Percentiles rank a stretch among this genome's conserved stretches.
These are phyloP conservation scores for Cheumatopsyche charites DNA, from an alignment of 1,140 invertebrate species.

Conservation along the genomic window DNA sequence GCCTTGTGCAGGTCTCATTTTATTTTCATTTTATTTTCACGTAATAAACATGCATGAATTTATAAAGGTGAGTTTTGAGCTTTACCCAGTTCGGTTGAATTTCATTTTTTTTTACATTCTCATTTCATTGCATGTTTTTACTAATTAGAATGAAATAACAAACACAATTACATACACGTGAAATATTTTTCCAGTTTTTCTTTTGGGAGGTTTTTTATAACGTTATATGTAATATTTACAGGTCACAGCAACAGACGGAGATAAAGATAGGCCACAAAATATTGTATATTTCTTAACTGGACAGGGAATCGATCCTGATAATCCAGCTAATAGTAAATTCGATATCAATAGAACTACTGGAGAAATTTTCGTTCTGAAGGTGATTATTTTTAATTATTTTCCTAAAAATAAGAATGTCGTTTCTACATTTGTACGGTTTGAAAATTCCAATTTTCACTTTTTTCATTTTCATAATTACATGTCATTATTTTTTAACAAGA, in stretches of 20 bases:
- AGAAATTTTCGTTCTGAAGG: constrained; percentile 92
- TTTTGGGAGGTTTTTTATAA: neutral
- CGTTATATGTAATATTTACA: constrained; percentile 55
- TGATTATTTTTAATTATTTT: constrained; percentile 52
- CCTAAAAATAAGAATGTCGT: neutral
- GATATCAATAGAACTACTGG: constrained; percentile 94
- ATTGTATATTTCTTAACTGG: constrained; percentile 97
- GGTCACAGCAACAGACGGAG: constrained; percentile 95
- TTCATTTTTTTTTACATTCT: neutral
- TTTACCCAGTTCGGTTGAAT: constrained; percentile 5
- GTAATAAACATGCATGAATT: neutral
- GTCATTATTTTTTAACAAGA: neutral
- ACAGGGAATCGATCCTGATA: constrained; percentile 93
- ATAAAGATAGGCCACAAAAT: constrained; percentile 91
- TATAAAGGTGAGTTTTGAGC: too few species aligned
- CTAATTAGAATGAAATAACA: neutral
- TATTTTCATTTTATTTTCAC: constrained; percentile 16
- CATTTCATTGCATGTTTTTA: neutral
- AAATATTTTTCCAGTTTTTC: neutral
- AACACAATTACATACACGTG: neutral
- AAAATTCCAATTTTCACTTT: neutral
- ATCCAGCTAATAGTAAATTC: constrained; percentile 94
- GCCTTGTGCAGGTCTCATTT: constrained; percentile 59
- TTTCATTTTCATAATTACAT: neutral
- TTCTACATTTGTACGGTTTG: too few species aligned